Evolutionary conservation across 2,888 invertebrate genomes (phyloP), one percentile per base, ranked within the genome.

Genomic region (Drosophila glabriapex): DNA sequence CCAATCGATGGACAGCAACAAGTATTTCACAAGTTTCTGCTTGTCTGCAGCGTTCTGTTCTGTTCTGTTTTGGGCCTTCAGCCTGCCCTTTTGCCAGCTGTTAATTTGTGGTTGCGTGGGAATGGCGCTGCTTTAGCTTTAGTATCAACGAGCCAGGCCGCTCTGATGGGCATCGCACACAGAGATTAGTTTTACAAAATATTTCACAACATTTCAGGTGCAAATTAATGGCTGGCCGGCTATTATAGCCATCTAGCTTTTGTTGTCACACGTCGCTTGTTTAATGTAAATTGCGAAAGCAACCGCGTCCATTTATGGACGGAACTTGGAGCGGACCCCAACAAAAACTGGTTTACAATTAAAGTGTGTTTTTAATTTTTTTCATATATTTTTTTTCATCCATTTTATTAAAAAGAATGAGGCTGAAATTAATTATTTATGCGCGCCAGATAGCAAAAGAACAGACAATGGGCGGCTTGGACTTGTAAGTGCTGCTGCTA

Each of bases 341-440:
- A 33, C 63, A 68, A 85, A 87, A 85, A 89, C 85, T 70, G 88
- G 85, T 86, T 86, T 87, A 80, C 80, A 87, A 89, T 86, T 86
- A 84, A 89, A 84, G 77, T 78, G 62, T 84, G 82, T 54, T 84
- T 73, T 76, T 70, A 68, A 68, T 35, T 35, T 31, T 71, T 82
- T 70, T 61, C 19, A 28, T 46, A 31, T 46, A 74, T 64, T 61
- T 68, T 62, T 73, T 52, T 31, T 65, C n/a, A 41, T 55, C 35
- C 22, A 33, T 53, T 54, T 64, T 78, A 81, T 78, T 60, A 63
- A 70, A 66, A 69, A 65, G 69, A 82, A 78, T 85, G 76, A 75
- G 76, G 68, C 72, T 89, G 68, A 82, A 85, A 89, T 87, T 84
- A 86, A 86, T 86, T 89, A 86, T 85, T 87, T 86, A 86, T 89